Conservation (phyloP, 2,888 invertebrate genomes). For the Lasioglossum zephyrum region DNA sequence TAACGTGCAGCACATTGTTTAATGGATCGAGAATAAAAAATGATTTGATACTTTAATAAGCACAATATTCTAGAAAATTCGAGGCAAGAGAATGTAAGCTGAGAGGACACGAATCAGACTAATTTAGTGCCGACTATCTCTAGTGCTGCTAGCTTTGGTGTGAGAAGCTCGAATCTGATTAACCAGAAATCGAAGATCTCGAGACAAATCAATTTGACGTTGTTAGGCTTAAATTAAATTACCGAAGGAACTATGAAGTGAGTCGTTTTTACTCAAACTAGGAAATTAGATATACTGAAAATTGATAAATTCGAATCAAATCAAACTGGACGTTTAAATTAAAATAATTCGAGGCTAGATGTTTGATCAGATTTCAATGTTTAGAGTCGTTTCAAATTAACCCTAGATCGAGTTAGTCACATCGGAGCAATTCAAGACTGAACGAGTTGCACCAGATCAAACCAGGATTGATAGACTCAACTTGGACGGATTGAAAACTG, state of each 20-base stretch:
- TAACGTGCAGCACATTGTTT: not conserved
- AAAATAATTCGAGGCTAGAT: too few species aligned
- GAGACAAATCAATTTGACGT: not conserved
- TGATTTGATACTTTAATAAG: not conserved
- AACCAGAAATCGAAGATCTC: not conserved
- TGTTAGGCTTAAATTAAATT: not conserved
- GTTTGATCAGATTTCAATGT: not conserved
- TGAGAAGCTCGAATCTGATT: slow-evolving; percentile 2
- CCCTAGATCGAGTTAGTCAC: not conserved
- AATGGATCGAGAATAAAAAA: not conserved
- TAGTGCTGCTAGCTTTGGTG: not conserved
- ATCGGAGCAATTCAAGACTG: not conserved
- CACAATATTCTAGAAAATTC: not conserved
- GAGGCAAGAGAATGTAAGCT: not conserved
- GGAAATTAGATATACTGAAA: not conserved
- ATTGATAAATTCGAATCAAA: not conserved
- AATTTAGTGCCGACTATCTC: not conserved
- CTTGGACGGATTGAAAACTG: slow-evolving; percentile 7
- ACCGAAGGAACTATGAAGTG: not conserved
- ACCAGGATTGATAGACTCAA: slow-evolving; percentile 4
- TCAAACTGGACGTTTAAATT: too few species aligned
- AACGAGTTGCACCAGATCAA: not conserved
- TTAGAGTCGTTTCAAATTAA: not conserved
- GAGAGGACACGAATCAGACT: not conserved
- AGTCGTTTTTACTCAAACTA: not conserved